Percentiles rank a stretch among this genome's conserved stretches.
phyloP scores from a whole-genome alignment of 2,113 vertebrate genomes.

The Plecturocebus donacophilus region DNA sequence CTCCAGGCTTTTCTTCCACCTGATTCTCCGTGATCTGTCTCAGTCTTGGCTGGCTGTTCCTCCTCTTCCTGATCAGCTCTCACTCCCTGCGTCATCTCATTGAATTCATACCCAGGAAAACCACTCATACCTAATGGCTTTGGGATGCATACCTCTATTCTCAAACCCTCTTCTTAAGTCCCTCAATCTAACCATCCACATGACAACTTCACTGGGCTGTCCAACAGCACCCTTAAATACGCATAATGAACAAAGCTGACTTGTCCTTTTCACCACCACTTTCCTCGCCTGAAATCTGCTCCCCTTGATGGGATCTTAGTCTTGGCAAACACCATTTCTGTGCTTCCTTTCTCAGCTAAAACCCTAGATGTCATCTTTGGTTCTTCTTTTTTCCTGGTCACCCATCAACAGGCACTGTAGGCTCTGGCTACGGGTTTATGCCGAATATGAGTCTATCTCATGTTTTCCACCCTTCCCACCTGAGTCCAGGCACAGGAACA shows the following conservation, averaged over 20 bases:
- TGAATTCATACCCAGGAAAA: neutral
- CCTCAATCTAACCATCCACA: neutral
- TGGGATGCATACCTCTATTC: rapidly evolving
- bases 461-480: too few relatives aligned
- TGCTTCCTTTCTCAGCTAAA: neutral
- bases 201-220: neutral
- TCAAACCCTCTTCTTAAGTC: neutral
- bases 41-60: neutral
- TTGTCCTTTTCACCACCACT: neutral
- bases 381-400: neutral
- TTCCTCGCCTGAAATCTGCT: neutral
- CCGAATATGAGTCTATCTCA: neutral
- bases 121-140: neutral
- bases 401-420: neutral
- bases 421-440: neutral
- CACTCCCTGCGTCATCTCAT: neutral
- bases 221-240: neutral
- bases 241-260: neutral
- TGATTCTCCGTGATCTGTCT: neutral
- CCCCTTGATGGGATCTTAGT: rapidly evolving
- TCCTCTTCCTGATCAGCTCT: neutral
- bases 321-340: rapidly evolving
- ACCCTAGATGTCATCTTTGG: rapidly evolving
- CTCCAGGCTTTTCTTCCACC: neutral
- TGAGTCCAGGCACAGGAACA: rapidly evolving